Percentiles rank a stretch among this genome's conserved stretches.
Evolutionary conservation across 1,140 invertebrate species (phyloP).

Genomic region (Rhyzopertha dominica): DNA sequence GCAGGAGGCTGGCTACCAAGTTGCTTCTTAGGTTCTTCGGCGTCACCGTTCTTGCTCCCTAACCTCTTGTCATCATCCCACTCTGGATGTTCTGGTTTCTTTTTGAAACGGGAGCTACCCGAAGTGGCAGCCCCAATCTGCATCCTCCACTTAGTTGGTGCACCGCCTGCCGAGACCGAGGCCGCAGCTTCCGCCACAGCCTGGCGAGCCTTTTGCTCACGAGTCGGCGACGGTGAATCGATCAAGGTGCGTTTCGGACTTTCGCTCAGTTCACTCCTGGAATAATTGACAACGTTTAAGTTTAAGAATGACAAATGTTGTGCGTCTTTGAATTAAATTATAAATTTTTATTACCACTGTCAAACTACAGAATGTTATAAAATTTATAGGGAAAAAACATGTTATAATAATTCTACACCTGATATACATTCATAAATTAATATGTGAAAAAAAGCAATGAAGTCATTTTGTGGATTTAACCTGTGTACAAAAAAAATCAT

Average conservation of each 20-base stretch:
- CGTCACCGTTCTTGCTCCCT: constrained; percentile 15
- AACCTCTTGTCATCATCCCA: constrained; percentile 11
- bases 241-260: constrained; percentile 34
- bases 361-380: too few species aligned
- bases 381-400: not conserved
- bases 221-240: constrained; percentile 42
- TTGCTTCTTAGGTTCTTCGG: constrained; percentile 13
- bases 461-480: too few species aligned
- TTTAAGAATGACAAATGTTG: too few species aligned
- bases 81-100: constrained; percentile 27
- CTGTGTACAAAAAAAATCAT: too few species aligned
- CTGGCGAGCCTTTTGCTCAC: constrained; percentile 44
- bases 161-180: constrained; percentile 24
- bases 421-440: too few species aligned
- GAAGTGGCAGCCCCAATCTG: constrained; percentile 33
- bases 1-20: constrained; percentile 23
- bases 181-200: constrained; percentile 43
- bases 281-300: too few species aligned
- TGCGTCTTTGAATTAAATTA: too few species aligned
- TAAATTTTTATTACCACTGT: too few species aligned
- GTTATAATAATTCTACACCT: too few species aligned
- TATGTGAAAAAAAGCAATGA: too few species aligned
- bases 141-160: constrained; percentile 43
- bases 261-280: constrained; percentile 37
- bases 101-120: constrained; percentile 37